These are phyloP conservation scores for Scartelaos histophorus DNA, from an alignment of 2,113 vertebrate genomes.

Conservation along the genomic window DNA sequence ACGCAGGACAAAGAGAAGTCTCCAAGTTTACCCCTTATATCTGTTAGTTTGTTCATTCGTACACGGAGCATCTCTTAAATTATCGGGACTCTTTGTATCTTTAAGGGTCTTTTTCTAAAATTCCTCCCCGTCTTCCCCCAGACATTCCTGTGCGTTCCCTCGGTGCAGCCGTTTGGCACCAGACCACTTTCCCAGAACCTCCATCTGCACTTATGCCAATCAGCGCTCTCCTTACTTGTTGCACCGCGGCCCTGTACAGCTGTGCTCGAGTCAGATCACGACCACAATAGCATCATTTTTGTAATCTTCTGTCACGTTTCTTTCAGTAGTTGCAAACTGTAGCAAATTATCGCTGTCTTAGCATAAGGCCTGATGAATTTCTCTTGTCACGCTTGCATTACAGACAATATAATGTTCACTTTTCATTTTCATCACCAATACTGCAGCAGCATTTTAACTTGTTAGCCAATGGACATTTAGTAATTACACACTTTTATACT, in stretches of 20 bases:
- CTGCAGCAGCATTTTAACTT: too few species aligned
- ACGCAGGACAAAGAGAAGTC: conserved; percentile 45
- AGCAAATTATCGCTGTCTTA: not conserved
- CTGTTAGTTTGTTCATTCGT: conserved; percentile 31
- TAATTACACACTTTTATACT: too few species aligned
- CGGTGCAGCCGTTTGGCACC: conserved; percentile 62
- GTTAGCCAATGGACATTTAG: too few species aligned
- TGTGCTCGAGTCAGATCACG: not conserved
- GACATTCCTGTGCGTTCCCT: conserved; percentile 72
- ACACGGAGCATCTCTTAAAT: conserved; percentile 51
- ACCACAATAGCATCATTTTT: not conserved
- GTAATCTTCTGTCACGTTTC: not conserved
- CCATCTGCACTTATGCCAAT: conserved; percentile 50
- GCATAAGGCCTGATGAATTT: too few species aligned
- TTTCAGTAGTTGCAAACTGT: not conserved
- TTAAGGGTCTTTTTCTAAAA: conserved; percentile 52
- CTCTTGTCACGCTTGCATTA: too few species aligned
- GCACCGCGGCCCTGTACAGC: not conserved
- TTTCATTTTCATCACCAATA: too few species aligned
- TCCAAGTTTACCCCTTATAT: conserved; percentile 20
- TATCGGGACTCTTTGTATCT: conserved; percentile 33
- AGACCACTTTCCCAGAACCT: conserved; percentile 67
- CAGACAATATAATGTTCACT: too few species aligned
- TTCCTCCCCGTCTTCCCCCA: conserved; percentile 59
- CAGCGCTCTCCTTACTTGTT: conserved; percentile 5